phyloP scores from a whole-genome alignment of 2,797 vertebrate genomes.

The Gallinago nigripennis region DNA sequence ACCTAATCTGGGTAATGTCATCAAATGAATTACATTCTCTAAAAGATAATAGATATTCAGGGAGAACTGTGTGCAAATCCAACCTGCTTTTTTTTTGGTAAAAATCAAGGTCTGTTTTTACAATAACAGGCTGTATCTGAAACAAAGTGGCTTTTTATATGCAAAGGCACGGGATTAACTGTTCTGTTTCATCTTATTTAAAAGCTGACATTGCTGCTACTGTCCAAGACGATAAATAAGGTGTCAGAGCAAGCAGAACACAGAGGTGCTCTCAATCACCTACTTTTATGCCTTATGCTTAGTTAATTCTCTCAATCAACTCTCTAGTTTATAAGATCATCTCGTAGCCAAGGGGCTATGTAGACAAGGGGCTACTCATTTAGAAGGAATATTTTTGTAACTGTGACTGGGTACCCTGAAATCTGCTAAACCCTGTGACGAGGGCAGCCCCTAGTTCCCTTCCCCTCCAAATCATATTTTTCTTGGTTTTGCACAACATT shows the following conservation, averaged over 20 bases:
- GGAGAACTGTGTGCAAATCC: not conserved
- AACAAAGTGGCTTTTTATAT: slow-evolving; percentile 23
- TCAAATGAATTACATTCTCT: not conserved
- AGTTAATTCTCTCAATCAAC: not conserved
- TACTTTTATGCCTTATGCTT: not conserved
- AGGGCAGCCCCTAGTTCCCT: not conserved
- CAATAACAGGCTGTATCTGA: slow-evolving; percentile 10
- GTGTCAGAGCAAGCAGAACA: not conserved
- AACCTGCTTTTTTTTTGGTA: not conserved
- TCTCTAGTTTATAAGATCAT: not conserved
- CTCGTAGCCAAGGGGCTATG: not conserved
- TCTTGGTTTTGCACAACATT: not conserved
- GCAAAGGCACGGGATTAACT: not conserved
- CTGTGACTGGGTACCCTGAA: not conserved
- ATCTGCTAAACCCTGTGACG: not conserved
- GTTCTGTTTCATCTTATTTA: not conserved
- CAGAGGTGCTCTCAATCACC: not conserved
- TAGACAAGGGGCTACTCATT: not conserved
- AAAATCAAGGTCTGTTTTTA: slow-evolving; percentile 39
- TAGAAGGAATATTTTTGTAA: not conserved
- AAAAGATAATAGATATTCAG: not conserved
- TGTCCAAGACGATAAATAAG: slow-evolving; percentile 17
- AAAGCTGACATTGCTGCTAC: not conserved
- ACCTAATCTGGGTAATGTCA: not conserved
- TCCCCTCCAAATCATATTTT: not conserved